Base-by-base conservation (phyloP, 2,113 vertebrate species). In the Poeciliopsis turrubarensis region DNA sequence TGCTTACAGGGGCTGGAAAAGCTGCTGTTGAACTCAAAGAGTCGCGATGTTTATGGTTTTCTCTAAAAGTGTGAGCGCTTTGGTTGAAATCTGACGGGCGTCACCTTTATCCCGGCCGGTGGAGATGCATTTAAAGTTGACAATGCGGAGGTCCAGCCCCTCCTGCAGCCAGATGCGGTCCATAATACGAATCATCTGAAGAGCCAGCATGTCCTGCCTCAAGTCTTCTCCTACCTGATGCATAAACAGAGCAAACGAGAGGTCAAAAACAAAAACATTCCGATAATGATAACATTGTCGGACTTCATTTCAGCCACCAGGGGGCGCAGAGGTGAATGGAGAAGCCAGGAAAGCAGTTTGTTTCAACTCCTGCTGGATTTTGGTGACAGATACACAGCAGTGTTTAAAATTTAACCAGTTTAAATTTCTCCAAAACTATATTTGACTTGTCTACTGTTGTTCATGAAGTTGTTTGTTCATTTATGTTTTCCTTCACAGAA, bases 161-260 rank as follows among this genome's bases (percentile, higher is more conserved):
- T 98, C 98, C 89, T 98, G 97, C 82, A 98, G 94, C 98, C 98
- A 99, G 83, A 99, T 96, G 78, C 98, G 97, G 90, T 99, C 98
- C 98, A 99, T 99, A 68, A 99, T 97, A 73, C 96, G 97, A 90
- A 99, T 99, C 97, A 99, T 98, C 90, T 99, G 98, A 51, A 99
- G 95, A 57, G 98, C 97, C 87, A 99, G 84, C 98, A 99, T 99
- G 92, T 99, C 98, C 93, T 99, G 98, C 37, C 98, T 95, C 84
- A 99, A 91, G 91, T 99, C 98, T 87, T 99, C 98, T 70, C 98
- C 98, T 69, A 98, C 97, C 98, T 99, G 83, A 62, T 9, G 2
- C 19, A 63, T 26, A 63, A 12, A 37, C 31, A 74, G 4, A 78
- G 25, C 75, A 44, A 67, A 22, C 37, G 0, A 63, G 3, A 29